Conservation (phyloP, 2,113 vertebrate species). For the Phainopepla nitens region DNA sequence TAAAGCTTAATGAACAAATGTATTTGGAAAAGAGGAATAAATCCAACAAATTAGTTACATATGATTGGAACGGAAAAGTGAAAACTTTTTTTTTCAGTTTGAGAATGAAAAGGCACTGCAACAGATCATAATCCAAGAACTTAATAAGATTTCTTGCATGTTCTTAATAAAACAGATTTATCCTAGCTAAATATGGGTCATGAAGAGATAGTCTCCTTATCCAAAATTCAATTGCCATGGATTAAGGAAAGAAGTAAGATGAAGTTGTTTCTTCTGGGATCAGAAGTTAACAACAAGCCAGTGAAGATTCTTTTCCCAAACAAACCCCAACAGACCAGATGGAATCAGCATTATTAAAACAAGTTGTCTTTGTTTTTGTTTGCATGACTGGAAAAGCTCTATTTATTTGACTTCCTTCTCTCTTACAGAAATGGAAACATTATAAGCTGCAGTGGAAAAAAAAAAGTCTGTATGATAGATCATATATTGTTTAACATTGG, state of each 20-base stretch:
- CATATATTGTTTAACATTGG: neutral
- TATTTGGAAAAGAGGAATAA: conserved; percentile 48
- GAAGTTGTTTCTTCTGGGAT: conserved; percentile 9
- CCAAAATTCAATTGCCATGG: neutral
- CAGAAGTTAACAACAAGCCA: conserved; percentile 11
- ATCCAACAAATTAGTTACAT: conserved; percentile 45
- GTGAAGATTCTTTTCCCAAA: neutral
- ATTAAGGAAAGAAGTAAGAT: conserved; percentile 39
- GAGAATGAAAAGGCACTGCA: neutral
- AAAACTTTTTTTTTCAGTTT: neutral
- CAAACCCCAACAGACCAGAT: neutral
- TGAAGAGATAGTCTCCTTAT: neutral
- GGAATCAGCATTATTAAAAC: neutral
- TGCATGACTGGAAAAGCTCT: neutral
- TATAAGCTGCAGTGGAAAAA: neutral
- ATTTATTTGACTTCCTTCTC: neutral
- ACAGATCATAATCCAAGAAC: neutral
- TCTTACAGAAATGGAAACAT: neutral
- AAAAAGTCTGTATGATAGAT: neutral
- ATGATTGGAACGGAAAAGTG: neutral
- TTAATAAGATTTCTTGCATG: conserved; percentile 17
- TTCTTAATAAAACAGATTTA: neutral
- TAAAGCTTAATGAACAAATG: conserved; percentile 62
- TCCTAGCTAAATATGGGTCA: conserved; percentile 54
- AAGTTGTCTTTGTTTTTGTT: neutral